Evolutionary conservation across 2,888 invertebrate genomes (phyloP), one percentile per base, ranked within the genome.

Genomic region (Andrena hattorfiana): DNA sequence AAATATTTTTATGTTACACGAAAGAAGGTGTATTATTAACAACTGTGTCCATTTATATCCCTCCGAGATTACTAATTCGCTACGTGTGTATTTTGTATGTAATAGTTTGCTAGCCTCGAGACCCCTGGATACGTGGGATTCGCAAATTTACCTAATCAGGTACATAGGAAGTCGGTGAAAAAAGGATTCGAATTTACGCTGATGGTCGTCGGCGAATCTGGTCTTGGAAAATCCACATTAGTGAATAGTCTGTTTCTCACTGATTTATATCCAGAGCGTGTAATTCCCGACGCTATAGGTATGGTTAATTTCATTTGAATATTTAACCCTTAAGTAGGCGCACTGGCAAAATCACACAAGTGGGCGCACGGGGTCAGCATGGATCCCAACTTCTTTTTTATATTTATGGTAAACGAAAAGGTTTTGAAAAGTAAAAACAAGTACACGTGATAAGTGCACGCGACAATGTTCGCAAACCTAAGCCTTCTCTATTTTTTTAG

Each of bases 141-240:
- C 94, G 99, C 99, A 69, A 99, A 99, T 95, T 94, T 99, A 54
- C 99, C 99, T 1, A 99, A 99, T 94, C 99, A 99, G 94, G 99
- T 99, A 32, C 99, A 99, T 94, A 95, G 99, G 85, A 99, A 99
- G 94, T 99, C 98, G 0, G 99, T 99, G 72, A 99, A 99, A 94
- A 99, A 99, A 93, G 99, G 99, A 28, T 99, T 99, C 93, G 99
- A 99, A 94, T 99, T 99, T 94, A 99, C 99, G 0, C 95, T 99
- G 13, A 99, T 99, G 99, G 99, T 99, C 74, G 99, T 98, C 8
- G 98, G 98, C 51, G 96, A 96, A 93, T 97, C 97, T 88, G 98
- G 99, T 0, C 95, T 99, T 54, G 99, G 99, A 49, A 99, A 99
- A 95, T 99, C 99, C 0, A 99, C 99, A 0, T 95, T 99, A 66